Conservation (phyloP, 2,888 invertebrate species). For the Ditula angustiorana region DNA sequence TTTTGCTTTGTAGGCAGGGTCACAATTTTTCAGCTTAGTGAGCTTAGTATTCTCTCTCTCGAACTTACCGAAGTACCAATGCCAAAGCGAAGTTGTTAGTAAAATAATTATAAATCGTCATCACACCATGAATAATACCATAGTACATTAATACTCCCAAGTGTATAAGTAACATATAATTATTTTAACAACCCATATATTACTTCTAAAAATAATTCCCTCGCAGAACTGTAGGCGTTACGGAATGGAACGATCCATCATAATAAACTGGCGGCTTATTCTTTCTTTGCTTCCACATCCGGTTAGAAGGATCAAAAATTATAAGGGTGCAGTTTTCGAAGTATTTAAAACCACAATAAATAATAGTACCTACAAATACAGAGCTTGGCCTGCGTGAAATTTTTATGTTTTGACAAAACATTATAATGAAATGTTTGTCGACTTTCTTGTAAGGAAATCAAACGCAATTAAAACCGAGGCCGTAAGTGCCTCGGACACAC, state of each 20-base stretch:
- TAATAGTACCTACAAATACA: no score
- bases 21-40: no score
- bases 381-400: no score
- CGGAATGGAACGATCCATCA: slow-evolving; percentile 8
- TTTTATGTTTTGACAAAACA: no score
- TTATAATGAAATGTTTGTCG: background rate
- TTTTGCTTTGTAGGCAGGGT: no score
- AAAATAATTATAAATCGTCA: no score
- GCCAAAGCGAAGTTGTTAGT: no score
- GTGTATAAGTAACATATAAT: background rate
- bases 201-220: slow-evolving; percentile 8
- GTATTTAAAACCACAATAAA: no score
- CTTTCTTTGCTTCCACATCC: background rate
- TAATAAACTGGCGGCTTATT: slow-evolving; percentile 1
- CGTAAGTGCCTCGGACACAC: background rate
- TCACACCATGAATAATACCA: no score
- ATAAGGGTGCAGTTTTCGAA: background rate
- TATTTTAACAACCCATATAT: slow-evolving; percentile 3
- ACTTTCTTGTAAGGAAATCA: background rate
- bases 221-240: slow-evolving; percentile 6
- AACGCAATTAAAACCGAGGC: background rate
- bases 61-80: no score
- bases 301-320: background rate
- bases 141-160: no score
- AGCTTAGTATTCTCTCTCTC: no score